These are phyloP conservation scores for Acleris literana DNA, from an alignment of 2,888 invertebrate genomes.

Conservation along the genomic window DNA sequence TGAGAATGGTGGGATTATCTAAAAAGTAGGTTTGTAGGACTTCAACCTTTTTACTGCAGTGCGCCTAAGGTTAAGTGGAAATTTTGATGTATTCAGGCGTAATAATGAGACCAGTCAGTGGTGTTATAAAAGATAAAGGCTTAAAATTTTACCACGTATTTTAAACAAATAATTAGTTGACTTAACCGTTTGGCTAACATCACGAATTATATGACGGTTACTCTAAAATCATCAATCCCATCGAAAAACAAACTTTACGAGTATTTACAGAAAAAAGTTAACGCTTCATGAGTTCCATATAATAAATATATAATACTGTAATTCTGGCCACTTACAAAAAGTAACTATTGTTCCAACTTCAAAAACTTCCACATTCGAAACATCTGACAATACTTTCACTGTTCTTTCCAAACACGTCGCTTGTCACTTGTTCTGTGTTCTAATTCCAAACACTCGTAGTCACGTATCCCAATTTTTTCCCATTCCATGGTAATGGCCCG, in stretches of 20 bases:
- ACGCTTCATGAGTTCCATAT: too few species aligned
- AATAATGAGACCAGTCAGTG: too few species aligned
- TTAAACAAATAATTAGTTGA: too few species aligned
- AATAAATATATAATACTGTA: too few species aligned
- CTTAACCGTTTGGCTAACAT: too few species aligned
- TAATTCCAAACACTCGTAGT: conserved; percentile 19
- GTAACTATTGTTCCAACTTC: not conserved
- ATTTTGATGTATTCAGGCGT: not conserved
- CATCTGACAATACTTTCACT: not conserved
- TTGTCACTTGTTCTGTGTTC: conserved; percentile 14
- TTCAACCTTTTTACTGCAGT: conserved; percentile 24
- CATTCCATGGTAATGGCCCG: conserved; percentile 28
- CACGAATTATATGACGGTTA: too few species aligned
- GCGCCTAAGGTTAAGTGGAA: conserved; percentile 12
- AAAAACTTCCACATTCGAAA: not conserved
- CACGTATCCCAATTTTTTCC: conserved; percentile 29
- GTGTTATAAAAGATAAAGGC: too few species aligned
- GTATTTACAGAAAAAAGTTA: too few species aligned
- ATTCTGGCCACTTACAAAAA: too few species aligned
- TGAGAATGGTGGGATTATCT: conserved; percentile 18
- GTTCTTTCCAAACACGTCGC: conserved; percentile 7
- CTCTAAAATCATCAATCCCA: too few species aligned
- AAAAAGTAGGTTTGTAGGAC: conserved; percentile 21
- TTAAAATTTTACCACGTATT: too few species aligned
- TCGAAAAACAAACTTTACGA: too few species aligned